phyloP scores from a whole-genome alignment of 2,113 vertebrate species.

The Vulpes vulpes region DNA sequence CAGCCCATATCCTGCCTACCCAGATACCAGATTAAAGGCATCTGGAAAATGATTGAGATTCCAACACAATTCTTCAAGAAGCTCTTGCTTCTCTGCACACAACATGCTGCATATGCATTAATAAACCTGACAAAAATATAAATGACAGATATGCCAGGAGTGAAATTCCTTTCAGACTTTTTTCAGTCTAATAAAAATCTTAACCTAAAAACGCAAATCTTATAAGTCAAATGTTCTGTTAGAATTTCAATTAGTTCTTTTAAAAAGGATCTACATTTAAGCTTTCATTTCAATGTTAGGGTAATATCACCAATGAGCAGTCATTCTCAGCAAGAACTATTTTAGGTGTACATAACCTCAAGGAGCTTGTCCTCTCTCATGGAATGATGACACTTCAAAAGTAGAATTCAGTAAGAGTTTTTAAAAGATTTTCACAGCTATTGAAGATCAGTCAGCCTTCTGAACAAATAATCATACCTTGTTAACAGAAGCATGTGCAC shows the following conservation, averaged over 20 bases:
- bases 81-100: not conserved
- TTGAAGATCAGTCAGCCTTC: not conserved
- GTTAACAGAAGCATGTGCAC: not conserved
- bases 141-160: constrained; percentile 16
- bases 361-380: not conserved
- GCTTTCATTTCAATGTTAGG: not conserved
- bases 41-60: constrained; percentile 53
- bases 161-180: constrained; percentile 55
- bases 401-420: constrained; percentile 22
- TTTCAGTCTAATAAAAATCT: constrained; percentile 52
- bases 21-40: constrained; percentile 53
- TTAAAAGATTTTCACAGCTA: constrained; percentile 28
- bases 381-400: constrained; percentile 42
- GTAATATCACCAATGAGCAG: not conserved
- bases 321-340: constrained; percentile 37
- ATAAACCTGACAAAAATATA: constrained; percentile 51
- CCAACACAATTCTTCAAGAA: constrained; percentile 59
- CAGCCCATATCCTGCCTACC: constrained; percentile 8
- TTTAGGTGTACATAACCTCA: not conserved
- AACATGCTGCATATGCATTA: not conserved
- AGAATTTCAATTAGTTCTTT: constrained; percentile 47
- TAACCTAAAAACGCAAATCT: constrained; percentile 41
- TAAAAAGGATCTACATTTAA: constrained; percentile 36
- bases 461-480: not conserved
- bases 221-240: constrained; percentile 41